phyloP scores from a whole-genome alignment of 2,888 invertebrate species.

The Leptura quadrifasciata region DNA sequence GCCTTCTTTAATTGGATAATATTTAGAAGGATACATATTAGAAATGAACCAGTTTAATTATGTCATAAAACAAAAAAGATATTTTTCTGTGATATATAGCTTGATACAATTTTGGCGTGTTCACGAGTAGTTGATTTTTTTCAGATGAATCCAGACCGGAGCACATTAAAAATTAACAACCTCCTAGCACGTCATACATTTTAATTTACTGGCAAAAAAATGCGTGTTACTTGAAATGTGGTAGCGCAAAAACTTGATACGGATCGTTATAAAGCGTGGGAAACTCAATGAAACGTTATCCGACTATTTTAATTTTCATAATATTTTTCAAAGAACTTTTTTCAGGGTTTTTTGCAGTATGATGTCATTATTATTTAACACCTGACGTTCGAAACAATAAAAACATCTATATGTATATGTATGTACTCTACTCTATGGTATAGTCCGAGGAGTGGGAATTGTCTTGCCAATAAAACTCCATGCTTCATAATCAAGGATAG shows the following conservation, averaged over 20 bases:
- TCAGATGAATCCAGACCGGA: background rate
- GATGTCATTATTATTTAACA: background rate
- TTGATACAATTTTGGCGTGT: constrained; percentile 7
- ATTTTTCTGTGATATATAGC: background rate
- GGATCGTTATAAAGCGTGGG: constrained; percentile 1
- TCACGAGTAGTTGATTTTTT: background rate
- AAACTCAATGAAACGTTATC: background rate
- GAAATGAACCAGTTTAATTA: background rate
- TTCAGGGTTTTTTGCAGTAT: background rate
- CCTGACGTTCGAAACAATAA: background rate
- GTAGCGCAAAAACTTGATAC: constrained; percentile 4
- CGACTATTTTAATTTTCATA: background rate
- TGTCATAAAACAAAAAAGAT: background rate
- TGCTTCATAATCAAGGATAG: too few relatives aligned
- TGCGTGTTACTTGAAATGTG: background rate
- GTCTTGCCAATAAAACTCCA: too few relatives aligned
- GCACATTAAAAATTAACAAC: constrained; percentile 4
- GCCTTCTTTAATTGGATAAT: too few relatives aligned
- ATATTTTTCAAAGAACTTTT: background rate
- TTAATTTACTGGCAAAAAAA: constrained; percentile 3
- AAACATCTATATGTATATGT: too few relatives aligned
- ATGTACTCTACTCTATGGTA: too few relatives aligned
- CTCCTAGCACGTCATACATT: background rate
- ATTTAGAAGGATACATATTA: too few relatives aligned
- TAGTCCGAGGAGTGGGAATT: too few relatives aligned